Evolutionary conservation across 2,888 invertebrate species (phyloP), one percentile per base, ranked within the genome.

Genomic region (Platycheirus albimanus): DNA sequence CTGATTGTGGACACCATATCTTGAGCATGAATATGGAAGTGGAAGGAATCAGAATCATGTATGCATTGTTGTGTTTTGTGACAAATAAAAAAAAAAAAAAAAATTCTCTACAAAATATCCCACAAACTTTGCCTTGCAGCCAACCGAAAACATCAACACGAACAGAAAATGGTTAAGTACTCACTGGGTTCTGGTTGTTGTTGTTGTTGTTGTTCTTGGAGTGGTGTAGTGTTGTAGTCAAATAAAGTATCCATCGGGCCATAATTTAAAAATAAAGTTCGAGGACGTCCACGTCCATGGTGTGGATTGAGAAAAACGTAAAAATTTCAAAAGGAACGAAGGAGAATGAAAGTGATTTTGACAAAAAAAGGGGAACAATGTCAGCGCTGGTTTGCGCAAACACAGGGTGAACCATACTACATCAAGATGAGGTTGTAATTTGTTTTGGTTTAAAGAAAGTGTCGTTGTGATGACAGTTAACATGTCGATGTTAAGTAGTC

Each of bases 221-320:
- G n/a, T n/a, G n/a, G n/a, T n/a, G 13, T 15, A 36, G 17, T 28
- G 54, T 8, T 63, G 30, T 10, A 15, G 36, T 43, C 11, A 10
- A 2, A 17, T 45, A 2, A 19, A 45, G 10, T 45, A 70, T 11
- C 24, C 49, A 33, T 63, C 67, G 52, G 33, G 28, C 3, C 47
- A 70, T 64, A 70, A 70, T 15, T 77, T 64, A 70, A 70, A 77
- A 70, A 64, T 70, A 70, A 77, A 70, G 54, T 70, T 77, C 70
- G 76, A 77, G 76, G 76, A 77, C 63, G 69, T 77, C 51, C 54
- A 63, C 24, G 3, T n/a, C n/a, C n/a, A n/a, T 24, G 24, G 3
- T 24, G 24, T 69, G 69, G 69, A 64, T 74, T 64, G 24, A 54
- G 49, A 49, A 74, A 43, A 36, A 33, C n/a, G 19, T 20, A 36